Evolutionary conservation across 2,113 vertebrate genomes (phyloP).

Genomic region (Calyptomena viridis): DNA sequence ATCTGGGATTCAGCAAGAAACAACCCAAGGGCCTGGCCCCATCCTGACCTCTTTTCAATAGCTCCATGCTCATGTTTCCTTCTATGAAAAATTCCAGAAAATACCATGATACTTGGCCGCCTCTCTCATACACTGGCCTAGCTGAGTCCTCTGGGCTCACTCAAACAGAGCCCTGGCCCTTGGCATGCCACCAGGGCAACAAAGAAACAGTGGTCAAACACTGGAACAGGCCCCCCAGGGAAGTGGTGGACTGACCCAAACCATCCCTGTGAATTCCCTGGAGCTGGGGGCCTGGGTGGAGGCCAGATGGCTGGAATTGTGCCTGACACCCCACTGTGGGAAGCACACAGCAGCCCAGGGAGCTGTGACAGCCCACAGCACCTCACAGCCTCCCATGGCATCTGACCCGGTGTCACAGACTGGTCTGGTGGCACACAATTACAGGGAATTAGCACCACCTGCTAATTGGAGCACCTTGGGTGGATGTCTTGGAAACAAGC

Average conservation of each 20-base stretch:
- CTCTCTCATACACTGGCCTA: background rate
- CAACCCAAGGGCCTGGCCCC: background rate
- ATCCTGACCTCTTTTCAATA: background rate
- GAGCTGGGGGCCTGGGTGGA: background rate
- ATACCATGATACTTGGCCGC: rapidly evolving
- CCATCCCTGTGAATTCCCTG: background rate
- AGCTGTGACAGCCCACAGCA: background rate
- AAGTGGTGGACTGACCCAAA: background rate
- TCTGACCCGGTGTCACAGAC: background rate
- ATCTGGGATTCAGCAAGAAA: background rate
- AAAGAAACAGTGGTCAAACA: background rate
- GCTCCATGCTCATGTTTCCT: rapidly evolving
- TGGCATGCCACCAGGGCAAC: background rate
- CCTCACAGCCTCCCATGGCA: background rate
- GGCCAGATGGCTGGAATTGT: background rate
- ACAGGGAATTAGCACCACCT: background rate
- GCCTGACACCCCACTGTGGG: rapidly evolving
- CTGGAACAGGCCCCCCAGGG: background rate
- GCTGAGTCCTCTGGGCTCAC: background rate
- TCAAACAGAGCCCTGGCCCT: background rate
- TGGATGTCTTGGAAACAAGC: background rate
- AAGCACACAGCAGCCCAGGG: background rate
- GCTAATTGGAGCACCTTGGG: background rate
- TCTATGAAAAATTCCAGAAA: background rate
- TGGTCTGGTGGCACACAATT: background rate